Evolutionary conservation across 1,140 invertebrate genomes (phyloP).

Genomic region (Drosophila triauraria): DNA sequence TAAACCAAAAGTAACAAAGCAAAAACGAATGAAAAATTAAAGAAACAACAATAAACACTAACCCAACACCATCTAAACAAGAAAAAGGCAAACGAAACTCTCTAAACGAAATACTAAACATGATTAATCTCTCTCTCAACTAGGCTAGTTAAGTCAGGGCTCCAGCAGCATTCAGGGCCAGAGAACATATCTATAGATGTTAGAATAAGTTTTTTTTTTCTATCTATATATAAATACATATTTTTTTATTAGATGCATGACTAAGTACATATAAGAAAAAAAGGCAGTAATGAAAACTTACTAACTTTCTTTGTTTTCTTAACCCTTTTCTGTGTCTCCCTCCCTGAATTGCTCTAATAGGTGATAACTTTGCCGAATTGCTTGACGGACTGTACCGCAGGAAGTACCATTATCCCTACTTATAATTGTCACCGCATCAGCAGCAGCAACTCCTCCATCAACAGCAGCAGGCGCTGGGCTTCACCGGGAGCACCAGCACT

Average conservation of each 20-base stretch:
- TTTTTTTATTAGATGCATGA: slow-evolving; percentile 51
- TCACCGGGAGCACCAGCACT: slow-evolving; percentile 30
- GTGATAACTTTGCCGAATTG: slow-evolving; percentile 80
- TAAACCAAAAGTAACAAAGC: slow-evolving; percentile 39
- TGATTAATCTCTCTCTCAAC: slow-evolving; percentile 34
- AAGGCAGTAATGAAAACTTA: slow-evolving; percentile 12
- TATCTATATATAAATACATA: slow-evolving; percentile 16
- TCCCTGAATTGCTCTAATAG: slow-evolving; percentile 38
- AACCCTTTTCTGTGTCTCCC: slow-evolving; percentile 8
- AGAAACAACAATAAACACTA: slow-evolving; percentile 46
- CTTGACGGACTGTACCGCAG: slow-evolving; percentile 82
- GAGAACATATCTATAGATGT: slow-evolving; percentile 6
- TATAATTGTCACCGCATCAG: slow-evolving; percentile 82
- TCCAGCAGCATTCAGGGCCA: slow-evolving; percentile 13
- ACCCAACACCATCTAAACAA: slow-evolving; percentile 33
- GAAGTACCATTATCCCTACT: slow-evolving; percentile 85
- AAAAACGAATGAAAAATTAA: slow-evolving; percentile 31
- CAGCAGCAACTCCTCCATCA: slow-evolving; percentile 76
- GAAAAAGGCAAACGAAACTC: slow-evolving; percentile 34
- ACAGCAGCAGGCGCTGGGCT: slow-evolving; percentile 71
- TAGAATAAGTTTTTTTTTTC: slow-evolving; percentile 31
- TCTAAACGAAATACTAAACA: slow-evolving; percentile 38
- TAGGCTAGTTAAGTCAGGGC: slow-evolving; percentile 47
- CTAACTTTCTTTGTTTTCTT: slow-evolving; percentile 48
- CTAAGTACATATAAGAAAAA: slow-evolving; percentile 1